These are phyloP conservation scores for Hemaris fuciformis DNA, from an alignment of 2,888 invertebrate genomes.

Conservation along the genomic window DNA sequence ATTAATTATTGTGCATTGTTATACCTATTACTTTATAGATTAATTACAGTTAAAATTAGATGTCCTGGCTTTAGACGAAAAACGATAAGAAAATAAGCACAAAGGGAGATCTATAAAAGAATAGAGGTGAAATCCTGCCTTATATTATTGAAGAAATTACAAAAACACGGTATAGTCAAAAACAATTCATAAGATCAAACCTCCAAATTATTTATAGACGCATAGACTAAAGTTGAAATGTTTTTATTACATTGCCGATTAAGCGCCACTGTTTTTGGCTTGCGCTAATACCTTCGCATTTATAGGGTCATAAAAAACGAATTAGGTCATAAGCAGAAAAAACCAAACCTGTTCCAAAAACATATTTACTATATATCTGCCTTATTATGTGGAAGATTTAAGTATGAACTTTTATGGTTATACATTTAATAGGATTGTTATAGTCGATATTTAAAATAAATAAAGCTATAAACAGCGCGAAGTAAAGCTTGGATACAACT, in stretches of 20 bases:
- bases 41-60: no score
- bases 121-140: not conserved
- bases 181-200: no score
- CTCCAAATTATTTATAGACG: not conserved
- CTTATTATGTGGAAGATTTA: not conserved
- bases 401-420: no score
- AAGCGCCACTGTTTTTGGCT: slow-evolving; percentile 4
- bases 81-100: no score
- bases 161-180: no score
- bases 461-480: not conserved
- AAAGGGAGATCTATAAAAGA: not conserved
- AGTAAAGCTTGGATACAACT: not conserved
- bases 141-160: not conserved
- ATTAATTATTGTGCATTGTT: not conserved
- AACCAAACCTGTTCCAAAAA: not conserved
- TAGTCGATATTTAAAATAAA: not conserved
- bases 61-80: no score
- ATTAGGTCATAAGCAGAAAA: slow-evolving; percentile 8
- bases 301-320: not conserved
- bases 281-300: slow-evolving; percentile 4
- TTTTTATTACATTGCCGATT: not conserved
- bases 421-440: not conserved
- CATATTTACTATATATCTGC: not conserved
- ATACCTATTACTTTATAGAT: not conserved
- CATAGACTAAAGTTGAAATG: not conserved